Base-by-base conservation (phyloP, 2,797 vertebrate species). In the Acrossocheilus fasciatus region DNA sequence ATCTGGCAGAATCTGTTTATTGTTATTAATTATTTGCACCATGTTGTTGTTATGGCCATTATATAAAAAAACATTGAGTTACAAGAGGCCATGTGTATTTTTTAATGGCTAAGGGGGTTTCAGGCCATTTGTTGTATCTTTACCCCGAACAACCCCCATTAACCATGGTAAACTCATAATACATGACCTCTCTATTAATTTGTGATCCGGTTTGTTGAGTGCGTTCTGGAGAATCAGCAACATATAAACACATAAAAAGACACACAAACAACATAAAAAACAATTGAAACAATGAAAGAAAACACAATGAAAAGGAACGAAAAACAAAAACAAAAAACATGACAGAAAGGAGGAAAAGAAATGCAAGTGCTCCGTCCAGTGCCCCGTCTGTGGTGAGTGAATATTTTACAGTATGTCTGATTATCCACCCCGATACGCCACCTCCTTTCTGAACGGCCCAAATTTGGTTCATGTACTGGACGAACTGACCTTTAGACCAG, bases 281-380 rank as follows among this genome's bases (percentile, higher is more conserved):
- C 73, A 3, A 57, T 45, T 52, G 76, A 87, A 76, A 36, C 14
- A 78, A 81, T 34, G 18, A 80, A 82, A 79, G 86, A 79, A 84
- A 83, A 75, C 68, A 86, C 79, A 90, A 82, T 74, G 41, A 91
- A 94, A 92, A 92, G 93, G 91, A 86, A 69, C 23, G 8, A 54
- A 93, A 92, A 88, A 89, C 93, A 93, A 89, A 90, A 91, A 80
- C 86, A 88, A 89, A 85, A 89, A 90, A 91, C 74, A 80, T 81
- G 88, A 85, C 85, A 82, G 73, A 80, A 84, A 83, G 89, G 85
- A 89, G 73, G 59, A 87, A 83, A 75, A 82, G 75, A 81, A 81
- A 89, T 68, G 90, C 88, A 93, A 92, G 93, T 94, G 95, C 95
- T 96, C 95, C 95, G 94, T 95, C 95, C 96, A 96, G 95, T 96